Conservation (phyloP, 2,797 vertebrate genomes). For the Borostomias antarcticus region DNA sequence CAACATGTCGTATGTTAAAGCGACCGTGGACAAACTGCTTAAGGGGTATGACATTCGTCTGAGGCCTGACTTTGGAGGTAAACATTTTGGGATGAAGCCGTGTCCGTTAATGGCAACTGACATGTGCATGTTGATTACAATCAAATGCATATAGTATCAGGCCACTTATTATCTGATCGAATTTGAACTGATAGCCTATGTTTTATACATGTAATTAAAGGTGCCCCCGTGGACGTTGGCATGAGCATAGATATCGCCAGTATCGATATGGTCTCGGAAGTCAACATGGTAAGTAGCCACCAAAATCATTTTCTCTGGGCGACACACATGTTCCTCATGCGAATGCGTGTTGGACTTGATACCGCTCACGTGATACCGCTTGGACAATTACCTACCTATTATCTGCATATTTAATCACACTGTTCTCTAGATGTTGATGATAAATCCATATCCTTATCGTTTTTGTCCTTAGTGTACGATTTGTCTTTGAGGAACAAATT, state of each 20-base stretch:
- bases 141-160: slow-evolving; percentile 14
- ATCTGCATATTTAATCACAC: slow-evolving; percentile 3
- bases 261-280: slow-evolving; percentile 89
- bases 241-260: slow-evolving; percentile 88
- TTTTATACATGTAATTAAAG: slow-evolving; percentile 56
- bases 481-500: neutral
- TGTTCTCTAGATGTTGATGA: neutral
- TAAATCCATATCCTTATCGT: neutral
- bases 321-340: neutral
- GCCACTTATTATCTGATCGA: slow-evolving; percentile 7
- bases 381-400: neutral
- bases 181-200: slow-evolving; percentile 6
- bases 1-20: slow-evolving; percentile 90
- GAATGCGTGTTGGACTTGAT: neutral
- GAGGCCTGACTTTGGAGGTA: slow-evolving; percentile 89
- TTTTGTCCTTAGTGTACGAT: too few species aligned
- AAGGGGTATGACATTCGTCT: slow-evolving; percentile 89
- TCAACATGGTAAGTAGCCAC: slow-evolving; percentile 87
- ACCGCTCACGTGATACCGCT: slow-evolving; percentile 2
- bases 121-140: neutral
- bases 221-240: slow-evolving; percentile 86
- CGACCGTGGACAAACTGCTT: slow-evolving; percentile 86
- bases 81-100: slow-evolving; percentile 24
- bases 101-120: slow-evolving; percentile 5
- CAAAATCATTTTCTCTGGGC: neutral